Base-by-base conservation (phyloP, 2,113 vertebrate genomes). In the Galemys pyrenaicus region DNA sequence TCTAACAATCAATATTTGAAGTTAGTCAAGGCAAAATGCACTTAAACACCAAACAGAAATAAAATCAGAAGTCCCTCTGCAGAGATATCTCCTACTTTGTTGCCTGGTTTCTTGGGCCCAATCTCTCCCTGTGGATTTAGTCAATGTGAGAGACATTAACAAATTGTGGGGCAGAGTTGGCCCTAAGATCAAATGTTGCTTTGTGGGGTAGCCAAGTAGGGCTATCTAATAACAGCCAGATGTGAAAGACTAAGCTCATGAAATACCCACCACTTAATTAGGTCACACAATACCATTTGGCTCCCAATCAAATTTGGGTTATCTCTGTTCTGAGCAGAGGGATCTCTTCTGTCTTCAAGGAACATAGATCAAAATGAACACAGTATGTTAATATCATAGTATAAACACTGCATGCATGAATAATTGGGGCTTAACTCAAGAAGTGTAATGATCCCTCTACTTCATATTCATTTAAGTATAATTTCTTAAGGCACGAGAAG, bases 1-100 rank as follows among this genome's bases (percentile, higher is more conserved):
- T 97, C 82, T 98, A 96, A 98, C 94, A 97, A 97, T 97, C 91
- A 97, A 94, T 82, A 81, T 91, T 95, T 98, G 97, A 98, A 98
- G 95, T 82, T 95, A 97, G 95, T 87, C 82, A 46, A 98, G 85
- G 95, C 86, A 97, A 97, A 97, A 96, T 13, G 54, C 24, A 65
- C 89, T 80, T 94, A 95, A 71, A 97, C 92, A 91, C 70, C 85
- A 93, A 95, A 96, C 78, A 94, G 79, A 95, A 95, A 95, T 83
- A 95, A n/a, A 93, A 96, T 91, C 85, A 94, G 64, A 92, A 95
- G 51, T 80, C 44, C 39, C 37, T 94, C 70, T 87, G 88, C 81
- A 93, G 71, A 90, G 46, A 77, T 90, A 74, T 54, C 79, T 74
- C 35, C 82, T 46, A 88, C 68, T 96, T 93, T 93, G 68, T 91